Conservation (phyloP, 2,113 vertebrate species). For the Phyllostomus discolor region DNA sequence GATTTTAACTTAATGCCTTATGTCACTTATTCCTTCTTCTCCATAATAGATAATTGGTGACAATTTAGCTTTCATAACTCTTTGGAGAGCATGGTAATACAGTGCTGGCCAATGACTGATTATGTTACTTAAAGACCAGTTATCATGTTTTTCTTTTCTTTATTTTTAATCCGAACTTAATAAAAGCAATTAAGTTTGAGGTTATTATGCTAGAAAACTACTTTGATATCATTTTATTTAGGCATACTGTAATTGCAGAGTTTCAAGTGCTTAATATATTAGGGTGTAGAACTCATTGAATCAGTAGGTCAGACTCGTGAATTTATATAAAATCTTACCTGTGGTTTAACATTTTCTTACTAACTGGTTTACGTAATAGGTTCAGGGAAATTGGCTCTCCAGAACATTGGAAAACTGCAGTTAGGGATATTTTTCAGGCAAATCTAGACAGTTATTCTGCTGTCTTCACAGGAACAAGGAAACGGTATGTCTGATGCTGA, state of each 20-base stretch:
- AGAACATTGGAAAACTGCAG: background rate
- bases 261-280: slow-evolving; percentile 17
- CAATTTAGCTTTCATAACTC: slow-evolving; percentile 41
- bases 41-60: slow-evolving; percentile 51
- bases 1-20: slow-evolving; percentile 21
- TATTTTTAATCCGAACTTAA: slow-evolving; percentile 29
- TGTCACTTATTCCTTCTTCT: slow-evolving; percentile 42
- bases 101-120: slow-evolving; percentile 25
- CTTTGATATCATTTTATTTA: slow-evolving; percentile 17
- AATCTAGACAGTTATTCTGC: background rate
- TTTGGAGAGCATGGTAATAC: background rate
- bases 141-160: slow-evolving; percentile 43
- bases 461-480: background rate
- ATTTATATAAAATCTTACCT: background rate
- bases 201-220: slow-evolving; percentile 52
- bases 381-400: background rate
- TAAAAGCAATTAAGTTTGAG: slow-evolving; percentile 49
- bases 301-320: background rate
- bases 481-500: background rate
- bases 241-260: background rate
- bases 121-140: slow-evolving; percentile 66
- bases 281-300: background rate
- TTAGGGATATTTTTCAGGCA: background rate
- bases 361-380: background rate
- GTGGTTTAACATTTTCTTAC: background rate